Percentiles rank a stretch among this genome's conserved stretches.
phyloP scores from a whole-genome alignment of 35 echinoderm and acorn worm species.

The Eucidaris tribuloides region DNA sequence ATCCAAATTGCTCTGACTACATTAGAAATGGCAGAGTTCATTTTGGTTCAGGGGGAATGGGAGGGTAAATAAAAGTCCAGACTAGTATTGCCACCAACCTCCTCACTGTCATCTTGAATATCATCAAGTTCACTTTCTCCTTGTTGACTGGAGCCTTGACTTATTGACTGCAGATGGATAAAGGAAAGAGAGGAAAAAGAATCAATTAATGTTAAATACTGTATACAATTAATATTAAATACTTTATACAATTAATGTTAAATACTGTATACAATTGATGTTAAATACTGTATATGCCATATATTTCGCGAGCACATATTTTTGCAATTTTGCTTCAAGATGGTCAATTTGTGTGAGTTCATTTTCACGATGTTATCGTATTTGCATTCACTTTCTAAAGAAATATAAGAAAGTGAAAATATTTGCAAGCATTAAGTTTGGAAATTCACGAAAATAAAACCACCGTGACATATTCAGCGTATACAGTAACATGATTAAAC shows the following conservation, averaged over 20 bases:
- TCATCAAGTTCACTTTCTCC: conserved; percentile 1
- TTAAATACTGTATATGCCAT: background rate
- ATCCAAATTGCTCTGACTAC: no score
- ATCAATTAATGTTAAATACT: background rate
- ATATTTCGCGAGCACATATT: background rate
- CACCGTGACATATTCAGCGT: no score
- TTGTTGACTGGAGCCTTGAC: background rate
- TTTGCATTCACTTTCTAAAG: no score
- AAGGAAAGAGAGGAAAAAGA: background rate
- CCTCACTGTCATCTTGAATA: background rate
- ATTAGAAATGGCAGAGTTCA: no score
- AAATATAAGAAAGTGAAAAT: no score
- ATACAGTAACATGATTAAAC: no score
- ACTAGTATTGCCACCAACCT: no score
- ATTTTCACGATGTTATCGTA: background rate
- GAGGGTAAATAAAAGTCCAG: no score
- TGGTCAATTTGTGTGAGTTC: background rate
- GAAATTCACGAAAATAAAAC: no score
- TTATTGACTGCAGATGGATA: background rate
- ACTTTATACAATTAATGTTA: background rate
- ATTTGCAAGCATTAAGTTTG: no score
- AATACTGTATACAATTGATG: background rate
- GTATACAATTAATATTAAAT: background rate
- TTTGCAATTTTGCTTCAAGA: background rate
- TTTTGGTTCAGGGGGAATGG: no score